phyloP scores from a whole-genome alignment of 2,113 vertebrate species.

The Ranitomeya variabilis region DNA sequence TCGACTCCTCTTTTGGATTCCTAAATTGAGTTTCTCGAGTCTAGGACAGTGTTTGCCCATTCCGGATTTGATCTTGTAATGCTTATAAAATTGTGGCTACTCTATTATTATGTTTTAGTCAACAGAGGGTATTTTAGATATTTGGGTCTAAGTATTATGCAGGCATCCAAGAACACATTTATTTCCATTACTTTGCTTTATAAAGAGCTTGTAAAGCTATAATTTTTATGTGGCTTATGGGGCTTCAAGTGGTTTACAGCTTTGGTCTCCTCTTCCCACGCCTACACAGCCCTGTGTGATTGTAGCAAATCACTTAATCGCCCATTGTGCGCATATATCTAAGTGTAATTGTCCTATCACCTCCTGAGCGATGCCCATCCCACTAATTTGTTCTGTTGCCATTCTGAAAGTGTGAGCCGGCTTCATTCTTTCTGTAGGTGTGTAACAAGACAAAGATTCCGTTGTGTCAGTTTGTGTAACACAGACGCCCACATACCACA shows the following conservation, averaged over 20 bases:
- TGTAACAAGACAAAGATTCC: conserved; percentile 34
- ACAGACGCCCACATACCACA: conserved; percentile 38
- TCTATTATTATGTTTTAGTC: conserved; percentile 17
- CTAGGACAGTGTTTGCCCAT: neutral
- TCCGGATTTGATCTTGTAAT: neutral
- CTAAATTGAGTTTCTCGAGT: neutral
- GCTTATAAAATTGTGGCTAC: neutral
- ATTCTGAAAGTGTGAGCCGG: conserved; percentile 20
- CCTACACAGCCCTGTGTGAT: conserved; percentile 28
- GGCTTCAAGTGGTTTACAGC: conserved; percentile 36
- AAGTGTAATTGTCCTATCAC: conserved; percentile 44
- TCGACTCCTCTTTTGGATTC: neutral
- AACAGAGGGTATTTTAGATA: neutral
- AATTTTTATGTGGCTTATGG: conserved; percentile 35
- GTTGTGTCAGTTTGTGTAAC: conserved; percentile 37
- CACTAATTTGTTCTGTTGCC: conserved; percentile 47
- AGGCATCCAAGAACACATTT: neutral
- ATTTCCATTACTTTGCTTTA: conserved; percentile 40
- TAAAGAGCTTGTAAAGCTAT: conserved; percentile 36
- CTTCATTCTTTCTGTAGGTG: conserved; percentile 51
- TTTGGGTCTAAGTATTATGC: neutral
- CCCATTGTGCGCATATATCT: conserved; percentile 35
- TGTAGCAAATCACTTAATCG: conserved; percentile 36
- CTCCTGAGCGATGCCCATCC: conserved; percentile 41
- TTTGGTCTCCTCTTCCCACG: conserved; percentile 33